These are phyloP conservation scores for Tenebrio molitor DNA, from an alignment of 1,140 invertebrate genomes.

Conservation along the genomic window DNA sequence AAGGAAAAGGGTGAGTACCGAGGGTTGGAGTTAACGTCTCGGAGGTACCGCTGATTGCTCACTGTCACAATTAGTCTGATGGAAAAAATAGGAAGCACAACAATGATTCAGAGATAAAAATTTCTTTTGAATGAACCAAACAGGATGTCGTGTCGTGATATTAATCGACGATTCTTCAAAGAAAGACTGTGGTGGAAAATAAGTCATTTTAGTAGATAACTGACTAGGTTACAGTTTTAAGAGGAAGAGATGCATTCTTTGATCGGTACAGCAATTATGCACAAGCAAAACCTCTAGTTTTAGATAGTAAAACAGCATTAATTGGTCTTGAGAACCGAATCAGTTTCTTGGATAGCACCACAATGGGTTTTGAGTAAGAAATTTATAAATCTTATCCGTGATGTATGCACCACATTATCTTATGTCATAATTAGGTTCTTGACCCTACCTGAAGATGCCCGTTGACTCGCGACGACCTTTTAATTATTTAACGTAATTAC, in stretches of 20 bases:
- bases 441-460: constrained; percentile 55
- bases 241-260: constrained; percentile 16
- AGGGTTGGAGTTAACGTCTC: constrained; percentile 21
- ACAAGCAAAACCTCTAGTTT: constrained; percentile 19
- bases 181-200: constrained; percentile 19
- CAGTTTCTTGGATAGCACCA: constrained; percentile 41
- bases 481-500: constrained; percentile 57
- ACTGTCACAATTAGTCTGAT: constrained; percentile 18
- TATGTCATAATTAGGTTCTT: constrained; percentile 55
- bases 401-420: constrained; percentile 50
- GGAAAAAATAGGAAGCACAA: constrained; percentile 29
- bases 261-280: constrained; percentile 18
- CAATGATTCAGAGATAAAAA: constrained; percentile 27
- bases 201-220: constrained; percentile 25
- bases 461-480: constrained; percentile 54
- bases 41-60: constrained; percentile 18
- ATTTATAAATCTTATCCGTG: constrained; percentile 44
- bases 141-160: constrained; percentile 22
- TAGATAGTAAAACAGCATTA: constrained; percentile 29
- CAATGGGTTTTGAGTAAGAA: constrained; percentile 43
- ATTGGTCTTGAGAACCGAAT: constrained; percentile 37
- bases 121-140: constrained; percentile 26
- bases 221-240: constrained; percentile 14
- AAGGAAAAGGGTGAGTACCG: constrained; percentile 25
- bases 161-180: background rate